These are phyloP conservation scores for Mythimna albipuncta DNA, from an alignment of 2,888 invertebrate species.

Conservation along the genomic window DNA sequence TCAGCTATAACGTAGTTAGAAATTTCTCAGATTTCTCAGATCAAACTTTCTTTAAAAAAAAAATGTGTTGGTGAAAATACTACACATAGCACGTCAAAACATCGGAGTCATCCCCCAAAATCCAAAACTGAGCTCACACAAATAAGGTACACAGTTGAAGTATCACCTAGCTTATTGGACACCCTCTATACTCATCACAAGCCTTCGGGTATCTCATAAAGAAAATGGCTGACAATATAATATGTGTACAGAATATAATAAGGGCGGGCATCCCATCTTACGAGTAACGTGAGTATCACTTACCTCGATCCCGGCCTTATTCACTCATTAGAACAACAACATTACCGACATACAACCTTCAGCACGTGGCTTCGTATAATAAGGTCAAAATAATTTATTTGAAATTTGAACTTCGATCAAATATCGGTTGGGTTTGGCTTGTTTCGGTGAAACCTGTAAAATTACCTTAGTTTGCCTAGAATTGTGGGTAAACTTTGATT, in stretches of 20 bases:
- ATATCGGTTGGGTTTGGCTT: constrained; percentile 28
- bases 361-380: background rate
- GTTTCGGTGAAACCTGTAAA: constrained; percentile 29
- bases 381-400: constrained; percentile 34
- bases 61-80: too few relatives aligned
- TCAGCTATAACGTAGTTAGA: too few relatives aligned
- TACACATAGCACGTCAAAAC: background rate
- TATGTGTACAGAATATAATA: constrained; percentile 60
- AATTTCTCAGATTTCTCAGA: too few relatives aligned
- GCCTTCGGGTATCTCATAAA: constrained; percentile 41
- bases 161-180: constrained; percentile 48
- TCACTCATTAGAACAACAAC: constrained; percentile 41
- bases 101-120: background rate
- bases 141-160: constrained; percentile 42
- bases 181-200: constrained; percentile 23
- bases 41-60: too few relatives aligned
- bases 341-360: constrained; percentile 20
- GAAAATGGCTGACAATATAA: constrained; percentile 54
- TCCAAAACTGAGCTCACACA: constrained; percentile 18
- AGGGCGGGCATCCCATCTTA: constrained; percentile 30
- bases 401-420: constrained; percentile 36
- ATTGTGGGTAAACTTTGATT: constrained; percentile 34
- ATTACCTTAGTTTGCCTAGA: constrained; percentile 34
- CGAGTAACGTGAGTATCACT: constrained; percentile 47
- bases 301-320: constrained; percentile 35